These are phyloP conservation scores for Actias luna DNA, from an alignment of 2,888 invertebrate species.

Conservation along the genomic window DNA sequence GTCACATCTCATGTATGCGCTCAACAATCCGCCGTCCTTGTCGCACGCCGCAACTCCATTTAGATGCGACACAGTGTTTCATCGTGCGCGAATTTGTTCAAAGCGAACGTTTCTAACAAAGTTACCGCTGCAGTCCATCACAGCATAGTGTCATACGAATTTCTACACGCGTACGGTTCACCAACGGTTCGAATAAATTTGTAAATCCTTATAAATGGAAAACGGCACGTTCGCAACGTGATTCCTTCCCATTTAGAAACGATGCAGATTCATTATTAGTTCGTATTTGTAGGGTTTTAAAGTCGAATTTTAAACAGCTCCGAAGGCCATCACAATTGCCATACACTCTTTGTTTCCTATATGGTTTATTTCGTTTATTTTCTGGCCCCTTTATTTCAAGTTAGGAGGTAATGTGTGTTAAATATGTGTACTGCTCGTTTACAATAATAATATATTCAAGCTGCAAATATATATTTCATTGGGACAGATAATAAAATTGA, in stretches of 20 bases:
- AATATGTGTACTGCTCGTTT: slow-evolving; percentile 1
- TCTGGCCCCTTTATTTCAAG: slow-evolving; percentile 11
- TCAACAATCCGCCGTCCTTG: slow-evolving; percentile 13
- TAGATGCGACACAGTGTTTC: slow-evolving; percentile 13
- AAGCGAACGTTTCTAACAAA: slow-evolving; percentile 1
- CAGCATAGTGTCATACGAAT: slow-evolving; percentile 9
- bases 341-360: slow-evolving; percentile 42
- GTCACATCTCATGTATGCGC: slow-evolving; percentile 15
- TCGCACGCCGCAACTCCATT: slow-evolving; percentile 14
- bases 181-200: slow-evolving; percentile 25
- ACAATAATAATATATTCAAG: background rate
- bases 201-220: slow-evolving; percentile 21
- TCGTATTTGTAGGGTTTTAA: slow-evolving; percentile 11
- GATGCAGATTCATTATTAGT: background rate
- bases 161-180: slow-evolving; percentile 16
- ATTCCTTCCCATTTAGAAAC: slow-evolving; percentile 13
- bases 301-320: slow-evolving; percentile 14
- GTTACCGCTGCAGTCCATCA: slow-evolving; percentile 2
- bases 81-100: slow-evolving; percentile 3
- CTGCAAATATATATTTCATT: background rate
- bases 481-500: background rate
- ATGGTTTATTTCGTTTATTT: slow-evolving; percentile 37
- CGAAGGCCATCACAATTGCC: slow-evolving; percentile 10
- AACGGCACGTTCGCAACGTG: slow-evolving; percentile 15
- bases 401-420: slow-evolving; percentile 9